These are phyloP conservation scores for Bombylius discolor DNA, from an alignment of 2,888 invertebrate genomes.

Conservation along the genomic window DNA sequence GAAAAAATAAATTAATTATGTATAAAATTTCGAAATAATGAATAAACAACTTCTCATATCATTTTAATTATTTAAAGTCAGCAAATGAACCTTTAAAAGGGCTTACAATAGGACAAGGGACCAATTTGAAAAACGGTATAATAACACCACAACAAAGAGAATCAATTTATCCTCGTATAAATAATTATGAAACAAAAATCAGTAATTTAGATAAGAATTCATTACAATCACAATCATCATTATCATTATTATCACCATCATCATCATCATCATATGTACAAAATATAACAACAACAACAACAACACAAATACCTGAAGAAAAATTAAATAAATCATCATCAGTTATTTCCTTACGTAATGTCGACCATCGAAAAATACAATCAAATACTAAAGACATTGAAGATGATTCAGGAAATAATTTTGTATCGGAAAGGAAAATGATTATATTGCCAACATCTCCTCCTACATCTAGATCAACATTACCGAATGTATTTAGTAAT, in stretches of 20 bases:
- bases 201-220: neutral
- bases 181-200: neutral
- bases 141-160: slow-evolving; percentile 17
- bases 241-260: neutral
- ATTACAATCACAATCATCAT: neutral
- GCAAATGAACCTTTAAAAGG: slow-evolving; percentile 30
- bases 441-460: slow-evolving; percentile 31
- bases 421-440: slow-evolving; percentile 30
- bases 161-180: neutral
- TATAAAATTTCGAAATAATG: too few relatives aligned
- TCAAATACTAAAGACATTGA: slow-evolving; percentile 37
- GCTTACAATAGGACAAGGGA: slow-evolving; percentile 6
- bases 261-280: neutral
- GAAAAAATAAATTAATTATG: too few relatives aligned
- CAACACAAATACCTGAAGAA: slow-evolving; percentile 27
- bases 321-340: slow-evolving; percentile 30
- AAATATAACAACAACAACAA: slow-evolving; percentile 2
- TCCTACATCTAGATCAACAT: slow-evolving; percentile 31
- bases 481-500: slow-evolving; percentile 35
- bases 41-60: too few relatives aligned
- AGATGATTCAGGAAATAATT: slow-evolving; percentile 35
- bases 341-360: slow-evolving; percentile 24
- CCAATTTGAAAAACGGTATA: slow-evolving; percentile 30
- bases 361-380: slow-evolving; percentile 35
- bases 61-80: slow-evolving; percentile 20